A percentile compares a stretch with the other conserved stretches of the same genome.
Evolutionary conservation across 2,113 vertebrate genomes (phyloP).

Genomic region (Rhombomys opimus): DNA sequence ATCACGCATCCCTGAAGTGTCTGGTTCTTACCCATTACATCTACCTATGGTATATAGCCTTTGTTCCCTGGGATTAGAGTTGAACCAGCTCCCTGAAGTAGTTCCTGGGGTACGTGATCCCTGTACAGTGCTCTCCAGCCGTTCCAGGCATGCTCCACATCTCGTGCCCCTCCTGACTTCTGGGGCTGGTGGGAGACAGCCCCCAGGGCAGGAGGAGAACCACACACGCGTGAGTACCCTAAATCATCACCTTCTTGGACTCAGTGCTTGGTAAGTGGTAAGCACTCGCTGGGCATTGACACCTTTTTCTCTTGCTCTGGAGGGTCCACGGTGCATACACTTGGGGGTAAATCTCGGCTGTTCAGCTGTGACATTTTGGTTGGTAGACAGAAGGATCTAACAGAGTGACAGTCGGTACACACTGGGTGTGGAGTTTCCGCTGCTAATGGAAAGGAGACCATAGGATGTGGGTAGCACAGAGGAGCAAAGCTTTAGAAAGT

Average conservation of each 20-base stretch:
- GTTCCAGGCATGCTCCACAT: no score
- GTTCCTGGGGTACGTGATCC: no score
- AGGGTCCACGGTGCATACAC: background rate
- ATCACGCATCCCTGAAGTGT: no score
- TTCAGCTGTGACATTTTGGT: background rate
- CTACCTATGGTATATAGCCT: no score
- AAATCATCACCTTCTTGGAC: background rate
- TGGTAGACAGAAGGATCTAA: background rate
- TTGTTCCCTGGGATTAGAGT: no score
- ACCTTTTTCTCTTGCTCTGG: background rate
- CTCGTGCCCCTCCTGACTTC: no score
- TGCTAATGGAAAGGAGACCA: background rate
- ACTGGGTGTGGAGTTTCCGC: background rate
- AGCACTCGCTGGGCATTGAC: background rate
- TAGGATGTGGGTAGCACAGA: background rate
- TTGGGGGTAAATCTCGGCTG: fast-evolving
- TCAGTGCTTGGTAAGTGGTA: background rate
- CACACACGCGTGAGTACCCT: background rate
- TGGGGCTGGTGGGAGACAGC: no score
- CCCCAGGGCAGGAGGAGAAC: no score
- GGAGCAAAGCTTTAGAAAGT: background rate
- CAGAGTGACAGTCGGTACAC: background rate
- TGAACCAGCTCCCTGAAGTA: no score
- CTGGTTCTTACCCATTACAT: no score
- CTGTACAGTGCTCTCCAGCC: no score